Conservation (phyloP, 2,797 vertebrate species). For the Alcedo atthis region DNA sequence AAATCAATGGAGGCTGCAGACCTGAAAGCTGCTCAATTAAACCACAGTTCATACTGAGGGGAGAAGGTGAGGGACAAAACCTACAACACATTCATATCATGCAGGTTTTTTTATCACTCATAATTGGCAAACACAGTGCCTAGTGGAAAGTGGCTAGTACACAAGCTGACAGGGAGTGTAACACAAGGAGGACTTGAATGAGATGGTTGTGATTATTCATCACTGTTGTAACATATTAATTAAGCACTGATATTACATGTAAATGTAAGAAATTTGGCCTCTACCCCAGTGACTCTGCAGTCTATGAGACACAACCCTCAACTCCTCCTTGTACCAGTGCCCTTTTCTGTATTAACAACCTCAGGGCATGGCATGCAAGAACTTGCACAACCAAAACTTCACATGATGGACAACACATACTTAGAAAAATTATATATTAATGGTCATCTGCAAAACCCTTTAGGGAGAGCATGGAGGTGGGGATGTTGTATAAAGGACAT, state of each 20-base stretch:
- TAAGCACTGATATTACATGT: neutral
- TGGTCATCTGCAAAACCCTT: neutral
- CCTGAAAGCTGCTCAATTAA: conserved; percentile 9
- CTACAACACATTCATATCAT: neutral
- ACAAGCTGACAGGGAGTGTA: neutral
- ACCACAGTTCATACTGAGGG: neutral
- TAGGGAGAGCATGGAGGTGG: neutral
- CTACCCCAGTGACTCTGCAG: neutral
- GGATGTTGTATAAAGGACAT: neutral
- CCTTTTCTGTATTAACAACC: neutral
- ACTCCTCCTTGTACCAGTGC: neutral
- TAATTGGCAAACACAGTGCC: neutral
- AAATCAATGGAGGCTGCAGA: conserved; percentile 51
- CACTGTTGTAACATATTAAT: neutral
- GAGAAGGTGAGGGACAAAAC: neutral
- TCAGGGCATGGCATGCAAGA: neutral
- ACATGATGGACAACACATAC: neutral
- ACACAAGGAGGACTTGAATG: neutral
- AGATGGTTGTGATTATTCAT: neutral
- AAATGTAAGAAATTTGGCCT: neutral
- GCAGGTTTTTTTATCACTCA: neutral
- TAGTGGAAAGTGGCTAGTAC: neutral
- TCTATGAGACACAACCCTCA: neutral
- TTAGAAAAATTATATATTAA: neutral
- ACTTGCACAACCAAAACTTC: neutral